phyloP scores from a whole-genome alignment of 2,113 vertebrate species.

The Pangasianodon hypophthalmus region DNA sequence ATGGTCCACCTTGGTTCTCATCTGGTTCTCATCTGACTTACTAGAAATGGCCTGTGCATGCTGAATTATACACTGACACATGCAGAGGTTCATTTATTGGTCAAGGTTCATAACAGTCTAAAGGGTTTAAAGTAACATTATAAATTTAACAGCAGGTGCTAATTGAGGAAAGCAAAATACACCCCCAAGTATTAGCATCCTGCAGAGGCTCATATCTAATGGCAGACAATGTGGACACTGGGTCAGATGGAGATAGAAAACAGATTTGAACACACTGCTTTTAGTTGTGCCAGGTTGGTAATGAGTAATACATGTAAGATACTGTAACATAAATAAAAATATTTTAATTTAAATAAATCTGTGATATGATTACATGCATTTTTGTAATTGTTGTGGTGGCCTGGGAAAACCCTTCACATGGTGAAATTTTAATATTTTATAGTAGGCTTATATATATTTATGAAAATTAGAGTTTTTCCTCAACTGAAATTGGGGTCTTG shows the following conservation, averaged over 20 bases:
- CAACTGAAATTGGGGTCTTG: too few species aligned
- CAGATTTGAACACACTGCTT: neutral
- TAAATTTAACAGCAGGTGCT: slow-evolving; percentile 74
- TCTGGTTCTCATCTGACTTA: slow-evolving; percentile 10
- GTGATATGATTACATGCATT: neutral
- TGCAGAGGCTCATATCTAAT: slow-evolving; percentile 67
- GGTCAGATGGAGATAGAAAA: slow-evolving; percentile 18
- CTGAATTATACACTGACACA: neutral
- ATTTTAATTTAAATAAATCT: neutral
- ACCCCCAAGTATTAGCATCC: slow-evolving; percentile 67
- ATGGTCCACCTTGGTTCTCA: neutral
- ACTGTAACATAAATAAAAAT: neutral
- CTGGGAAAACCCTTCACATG: neutral
- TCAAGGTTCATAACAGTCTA: slow-evolving; percentile 66
- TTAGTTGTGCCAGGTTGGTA: neutral
- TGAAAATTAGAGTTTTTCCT: too few species aligned
- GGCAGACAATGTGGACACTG: slow-evolving; percentile 56
- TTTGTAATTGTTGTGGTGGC: neutral
- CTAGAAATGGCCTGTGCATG: neutral
- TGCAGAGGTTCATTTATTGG: slow-evolving; percentile 64
- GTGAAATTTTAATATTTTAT: neutral
- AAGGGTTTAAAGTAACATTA: slow-evolving; percentile 68
- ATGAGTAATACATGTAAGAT: neutral
- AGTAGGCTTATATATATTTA: too few species aligned
- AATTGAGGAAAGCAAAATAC: slow-evolving; percentile 68